phyloP scores from a whole-genome alignment of 2,797 vertebrate species.

The Emys orbicularis region DNA sequence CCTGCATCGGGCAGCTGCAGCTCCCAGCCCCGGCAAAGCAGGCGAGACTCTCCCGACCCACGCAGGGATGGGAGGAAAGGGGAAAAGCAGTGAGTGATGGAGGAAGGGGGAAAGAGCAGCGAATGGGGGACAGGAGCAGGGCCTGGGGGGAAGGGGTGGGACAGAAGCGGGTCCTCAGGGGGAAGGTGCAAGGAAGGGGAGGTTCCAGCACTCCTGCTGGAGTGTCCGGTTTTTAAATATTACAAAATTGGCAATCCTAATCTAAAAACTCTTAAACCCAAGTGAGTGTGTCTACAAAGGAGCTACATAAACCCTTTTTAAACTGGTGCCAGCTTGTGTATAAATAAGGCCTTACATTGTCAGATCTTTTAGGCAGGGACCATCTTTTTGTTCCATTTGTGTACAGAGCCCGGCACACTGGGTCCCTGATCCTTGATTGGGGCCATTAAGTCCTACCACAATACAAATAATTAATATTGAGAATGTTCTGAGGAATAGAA shows the following conservation, averaged over 20 bases:
- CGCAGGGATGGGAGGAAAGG: too few relatives aligned
- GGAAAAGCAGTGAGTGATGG: too few relatives aligned
- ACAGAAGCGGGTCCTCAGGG: too few relatives aligned
- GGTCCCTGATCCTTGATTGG: not conserved
- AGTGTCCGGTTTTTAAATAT: too few relatives aligned
- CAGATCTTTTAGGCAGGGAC: not conserved
- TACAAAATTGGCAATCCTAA: not conserved
- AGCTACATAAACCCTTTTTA: not conserved
- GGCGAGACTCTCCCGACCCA: too few relatives aligned
- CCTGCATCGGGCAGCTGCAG: too few relatives aligned
- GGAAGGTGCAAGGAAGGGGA: too few relatives aligned
- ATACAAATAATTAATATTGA: not conserved
- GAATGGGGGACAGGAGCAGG: too few relatives aligned
- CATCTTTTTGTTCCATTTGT: not conserved
- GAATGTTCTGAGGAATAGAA: not conserved
- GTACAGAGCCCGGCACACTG: rapidly evolving
- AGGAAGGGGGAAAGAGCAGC: too few relatives aligned
- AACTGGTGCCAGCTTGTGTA: not conserved
- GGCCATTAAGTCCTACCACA: not conserved
- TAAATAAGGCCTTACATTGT: rapidly evolving
- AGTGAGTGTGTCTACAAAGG: not conserved
- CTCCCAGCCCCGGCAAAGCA: too few relatives aligned
- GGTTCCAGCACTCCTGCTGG: too few relatives aligned
- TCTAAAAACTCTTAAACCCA: not conserved
- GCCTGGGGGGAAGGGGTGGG: too few relatives aligned